phyloP scores from a whole-genome alignment of 2,888 invertebrate species.

The Tenthredo scrophulariae region DNA sequence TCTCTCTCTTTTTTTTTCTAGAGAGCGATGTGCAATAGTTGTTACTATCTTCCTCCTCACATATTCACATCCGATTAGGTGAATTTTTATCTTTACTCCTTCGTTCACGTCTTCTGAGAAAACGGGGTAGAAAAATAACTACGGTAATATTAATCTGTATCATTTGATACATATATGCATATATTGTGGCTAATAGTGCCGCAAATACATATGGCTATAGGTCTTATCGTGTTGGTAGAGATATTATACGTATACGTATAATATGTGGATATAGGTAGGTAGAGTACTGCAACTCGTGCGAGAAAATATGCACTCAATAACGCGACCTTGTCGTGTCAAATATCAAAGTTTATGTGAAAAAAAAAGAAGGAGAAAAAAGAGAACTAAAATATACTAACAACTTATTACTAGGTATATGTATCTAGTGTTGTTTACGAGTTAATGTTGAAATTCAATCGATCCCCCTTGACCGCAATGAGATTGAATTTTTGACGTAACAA shows the following conservation, averaged over 20 bases:
- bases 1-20: no score
- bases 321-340: constrained; percentile 34
- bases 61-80: background rate
- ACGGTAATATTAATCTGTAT: constrained; percentile 7
- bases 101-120: background rate
- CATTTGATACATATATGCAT: background rate
- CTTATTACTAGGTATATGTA: background rate
- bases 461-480: constrained; percentile 28
- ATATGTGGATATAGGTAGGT: background rate
- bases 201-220: background rate
- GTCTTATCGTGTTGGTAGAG: background rate
- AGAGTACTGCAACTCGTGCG: background rate
- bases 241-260: background rate
- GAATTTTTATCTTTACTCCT: background rate
- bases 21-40: background rate
- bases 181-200: background rate
- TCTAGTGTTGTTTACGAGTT: background rate
- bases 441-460: constrained; percentile 2
- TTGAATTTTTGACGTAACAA: background rate
- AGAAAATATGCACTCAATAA: constrained; percentile 39
- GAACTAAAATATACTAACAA: background rate
- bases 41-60: background rate
- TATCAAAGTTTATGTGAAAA: constrained; percentile 27
- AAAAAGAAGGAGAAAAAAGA: background rate
- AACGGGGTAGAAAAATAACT: constrained; percentile 45